phyloP scores from a whole-genome alignment of 2,797 vertebrate genomes.

The Darevskia mixta region DNA sequence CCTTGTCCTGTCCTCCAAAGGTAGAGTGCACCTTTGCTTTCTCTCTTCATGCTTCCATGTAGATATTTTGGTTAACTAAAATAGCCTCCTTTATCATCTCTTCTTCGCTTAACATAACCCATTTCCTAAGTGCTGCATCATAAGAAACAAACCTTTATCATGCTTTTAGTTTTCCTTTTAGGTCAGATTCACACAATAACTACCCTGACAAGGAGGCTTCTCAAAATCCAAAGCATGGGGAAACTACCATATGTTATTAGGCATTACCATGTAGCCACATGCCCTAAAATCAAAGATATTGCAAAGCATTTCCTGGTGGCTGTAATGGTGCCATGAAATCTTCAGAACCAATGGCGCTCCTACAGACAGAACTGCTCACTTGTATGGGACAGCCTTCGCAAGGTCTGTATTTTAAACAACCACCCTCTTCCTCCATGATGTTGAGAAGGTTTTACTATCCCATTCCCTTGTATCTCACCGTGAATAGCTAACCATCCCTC shows the following conservation, averaged over 20 bases:
- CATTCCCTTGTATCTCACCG: background rate
- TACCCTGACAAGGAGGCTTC: background rate
- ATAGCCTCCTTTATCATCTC: background rate
- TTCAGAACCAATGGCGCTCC: background rate
- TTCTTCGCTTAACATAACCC: background rate
- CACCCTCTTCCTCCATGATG: background rate
- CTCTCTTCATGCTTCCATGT: background rate
- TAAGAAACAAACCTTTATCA: background rate
- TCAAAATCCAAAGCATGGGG: background rate
- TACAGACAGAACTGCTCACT: background rate
- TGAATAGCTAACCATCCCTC: background rate
- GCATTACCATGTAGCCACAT: background rate
- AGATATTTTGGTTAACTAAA: background rate
- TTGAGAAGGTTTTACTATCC: background rate
- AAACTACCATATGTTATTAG: too few species aligned
- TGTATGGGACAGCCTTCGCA: background rate
- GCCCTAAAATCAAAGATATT: too few species aligned
- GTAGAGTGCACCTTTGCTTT: background rate
- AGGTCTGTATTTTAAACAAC: background rate
- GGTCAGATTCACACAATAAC: background rate
- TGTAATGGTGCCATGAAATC: background rate
- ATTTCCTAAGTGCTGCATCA: background rate
- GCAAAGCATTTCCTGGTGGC: background rate
- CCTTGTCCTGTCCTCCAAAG: background rate
- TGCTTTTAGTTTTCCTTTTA: background rate